Conservation (phyloP, 1,140 invertebrate species). For the Tetramorium alpestre region DNA sequence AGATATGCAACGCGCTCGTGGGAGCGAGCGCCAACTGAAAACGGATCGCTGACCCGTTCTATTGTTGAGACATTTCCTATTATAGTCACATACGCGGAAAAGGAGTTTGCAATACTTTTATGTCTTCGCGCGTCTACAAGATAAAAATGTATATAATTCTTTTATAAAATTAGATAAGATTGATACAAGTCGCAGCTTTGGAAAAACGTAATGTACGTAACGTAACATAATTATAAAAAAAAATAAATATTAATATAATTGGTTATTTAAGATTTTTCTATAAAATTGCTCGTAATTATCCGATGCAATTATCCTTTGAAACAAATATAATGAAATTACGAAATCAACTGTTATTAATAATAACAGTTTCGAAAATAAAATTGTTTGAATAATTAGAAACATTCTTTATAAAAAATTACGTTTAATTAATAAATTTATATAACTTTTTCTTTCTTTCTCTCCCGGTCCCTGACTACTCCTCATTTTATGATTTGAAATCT, state of each 20-base stretch:
- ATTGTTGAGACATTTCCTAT: conserved; percentile 63
- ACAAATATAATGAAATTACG: not conserved
- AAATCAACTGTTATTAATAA: conserved; percentile 1
- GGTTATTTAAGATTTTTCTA: not conserved
- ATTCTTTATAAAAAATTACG: not conserved
- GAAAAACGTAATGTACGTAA: not conserved
- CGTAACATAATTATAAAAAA: not conserved
- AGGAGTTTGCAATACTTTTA: not conserved
- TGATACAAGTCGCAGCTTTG: not conserved
- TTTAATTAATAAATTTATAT: not conserved
- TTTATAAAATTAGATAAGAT: not conserved
- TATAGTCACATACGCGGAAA: conserved; percentile 28
- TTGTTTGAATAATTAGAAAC: not conserved
- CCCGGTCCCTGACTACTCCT: not conserved
- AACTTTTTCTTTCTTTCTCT: not conserved
- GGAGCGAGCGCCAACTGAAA: conserved; percentile 57
- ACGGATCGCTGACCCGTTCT: conserved; percentile 62
- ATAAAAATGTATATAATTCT: not conserved
- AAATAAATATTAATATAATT: not conserved
- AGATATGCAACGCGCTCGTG: conserved; percentile 69
- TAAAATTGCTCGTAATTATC: not conserved
- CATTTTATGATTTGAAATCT: not conserved
- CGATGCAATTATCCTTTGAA: not conserved
- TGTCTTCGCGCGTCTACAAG: not conserved
- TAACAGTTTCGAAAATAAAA: not conserved